These are phyloP conservation scores for Hypselothyrea guttata DNA, from an alignment of 2,888 invertebrate genomes.

Conservation along the genomic window DNA sequence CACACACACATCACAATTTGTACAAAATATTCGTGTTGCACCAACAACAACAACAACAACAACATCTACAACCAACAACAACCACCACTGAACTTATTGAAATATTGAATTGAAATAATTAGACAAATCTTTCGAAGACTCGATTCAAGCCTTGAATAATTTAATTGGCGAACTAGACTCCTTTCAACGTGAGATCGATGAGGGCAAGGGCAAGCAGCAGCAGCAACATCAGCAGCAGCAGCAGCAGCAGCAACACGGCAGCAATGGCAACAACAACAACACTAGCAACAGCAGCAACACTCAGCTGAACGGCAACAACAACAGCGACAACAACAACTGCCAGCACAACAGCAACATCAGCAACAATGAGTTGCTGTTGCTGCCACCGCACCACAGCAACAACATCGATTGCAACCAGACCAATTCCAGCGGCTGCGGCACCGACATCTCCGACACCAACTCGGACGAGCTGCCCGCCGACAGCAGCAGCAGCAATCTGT, in stretches of 20 bases:
- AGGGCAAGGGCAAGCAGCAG: slow-evolving; percentile 74
- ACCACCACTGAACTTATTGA: slow-evolving; percentile 38
- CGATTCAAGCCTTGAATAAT: slow-evolving; percentile 83
- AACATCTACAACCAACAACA: slow-evolving; percentile 50
- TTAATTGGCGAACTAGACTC: slow-evolving; percentile 83
- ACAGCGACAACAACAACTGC: slow-evolving; percentile 23
- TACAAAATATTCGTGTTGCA: slow-evolving; percentile 19
- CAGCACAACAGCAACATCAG: slow-evolving; percentile 60
- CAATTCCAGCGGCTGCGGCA: slow-evolving; percentile 80
- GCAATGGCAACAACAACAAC: slow-evolving; percentile 27
- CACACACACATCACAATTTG: slow-evolving; percentile 35
- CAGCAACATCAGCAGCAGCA: slow-evolving; percentile 41
- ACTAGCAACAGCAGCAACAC: slow-evolving; percentile 37
- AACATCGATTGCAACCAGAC: slow-evolving; percentile 75
- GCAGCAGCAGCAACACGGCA: slow-evolving; percentile 29
- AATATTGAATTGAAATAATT: slow-evolving; percentile 52
- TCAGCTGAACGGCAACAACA: slow-evolving; percentile 43
- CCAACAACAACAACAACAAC: slow-evolving; percentile 46
- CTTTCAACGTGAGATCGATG: slow-evolving; percentile 83
- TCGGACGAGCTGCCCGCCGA: slow-evolving; percentile 77
- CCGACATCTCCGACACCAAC: slow-evolving; percentile 79
- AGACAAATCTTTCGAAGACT: slow-evolving; percentile 83
- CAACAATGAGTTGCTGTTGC: slow-evolving; percentile 40
- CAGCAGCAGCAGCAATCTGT: slow-evolving; percentile 37
- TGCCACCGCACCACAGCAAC: slow-evolving; percentile 40